Conservation (phyloP, 37 sponge, comb jelly and placozoan species). For the Ephydatia muelleri region DNA sequence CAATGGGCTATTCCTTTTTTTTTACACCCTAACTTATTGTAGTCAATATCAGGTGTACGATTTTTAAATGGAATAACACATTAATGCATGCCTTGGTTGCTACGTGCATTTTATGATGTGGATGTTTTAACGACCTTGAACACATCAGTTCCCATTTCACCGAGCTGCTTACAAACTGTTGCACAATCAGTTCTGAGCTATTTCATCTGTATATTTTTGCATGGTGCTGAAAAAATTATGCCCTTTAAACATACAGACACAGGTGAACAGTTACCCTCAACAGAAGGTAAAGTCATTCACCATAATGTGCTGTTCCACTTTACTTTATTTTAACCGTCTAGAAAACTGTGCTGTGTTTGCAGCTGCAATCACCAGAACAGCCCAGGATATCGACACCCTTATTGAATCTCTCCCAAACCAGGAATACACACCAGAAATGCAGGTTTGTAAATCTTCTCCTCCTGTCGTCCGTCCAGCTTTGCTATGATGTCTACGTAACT, state of each 20-base stretch:
- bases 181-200: too few relatives aligned
- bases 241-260: not conserved
- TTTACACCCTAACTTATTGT: too few relatives aligned
- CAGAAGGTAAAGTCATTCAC: conserved; percentile 1
- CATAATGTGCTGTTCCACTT: not conserved
- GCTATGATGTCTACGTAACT: not conserved
- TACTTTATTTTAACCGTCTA: not conserved
- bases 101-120: too few relatives aligned
- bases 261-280: not conserved
- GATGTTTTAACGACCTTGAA: too few relatives aligned
- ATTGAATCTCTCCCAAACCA: conserved; percentile 84
- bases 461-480: not conserved
- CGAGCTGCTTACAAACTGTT: too few relatives aligned
- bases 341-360: conserved; percentile 77
- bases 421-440: conserved; percentile 67
- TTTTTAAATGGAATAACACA: too few relatives aligned
- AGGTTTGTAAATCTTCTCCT: conserved; percentile 13
- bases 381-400: conserved; percentile 82
- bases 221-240: too few relatives aligned
- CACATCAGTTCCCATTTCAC: too few relatives aligned
- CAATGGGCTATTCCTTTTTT: too few relatives aligned
- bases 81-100: too few relatives aligned
- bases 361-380: conserved; percentile 75
- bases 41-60: too few relatives aligned
- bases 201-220: too few relatives aligned